Evolutionary conservation across 1,140 invertebrate genomes (phyloP).

Genomic region (Pseudomyrmex concolor): DNA sequence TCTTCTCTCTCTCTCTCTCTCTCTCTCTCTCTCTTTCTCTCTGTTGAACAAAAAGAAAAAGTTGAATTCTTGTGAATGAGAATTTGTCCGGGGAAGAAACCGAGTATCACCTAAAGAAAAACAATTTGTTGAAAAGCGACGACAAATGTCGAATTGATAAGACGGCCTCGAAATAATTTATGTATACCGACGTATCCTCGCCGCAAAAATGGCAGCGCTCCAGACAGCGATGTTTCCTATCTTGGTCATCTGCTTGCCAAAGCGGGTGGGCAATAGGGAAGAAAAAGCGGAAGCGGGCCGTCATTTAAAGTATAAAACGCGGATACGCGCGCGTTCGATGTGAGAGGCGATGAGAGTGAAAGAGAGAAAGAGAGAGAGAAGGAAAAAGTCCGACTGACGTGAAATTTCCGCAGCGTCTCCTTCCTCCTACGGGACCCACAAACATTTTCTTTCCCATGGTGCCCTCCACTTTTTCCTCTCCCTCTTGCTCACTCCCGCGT

Average conservation of each 20-base stretch:
- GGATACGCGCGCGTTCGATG: slow-evolving; percentile 38
- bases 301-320: slow-evolving; percentile 50
- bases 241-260: slow-evolving; percentile 57
- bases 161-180: slow-evolving; percentile 58
- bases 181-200: slow-evolving; percentile 43
- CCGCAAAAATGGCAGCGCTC: slow-evolving; percentile 66
- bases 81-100: background rate
- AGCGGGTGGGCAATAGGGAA: slow-evolving; percentile 18
- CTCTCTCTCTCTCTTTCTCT: no score
- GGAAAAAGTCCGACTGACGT: slow-evolving; percentile 3
- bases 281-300: slow-evolving; percentile 50
- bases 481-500: slow-evolving; percentile 12
- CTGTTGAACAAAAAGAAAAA: slow-evolving; percentile 27
- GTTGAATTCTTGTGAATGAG: background rate
- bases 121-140: background rate
- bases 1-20: no score
- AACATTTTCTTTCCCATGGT: slow-evolving; percentile 46
- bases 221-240: slow-evolving; percentile 62
- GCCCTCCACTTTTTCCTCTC: slow-evolving; percentile 12
- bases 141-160: slow-evolving; percentile 30
- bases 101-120: no score
- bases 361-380: background rate
- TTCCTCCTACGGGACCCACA: background rate
- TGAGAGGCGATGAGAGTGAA: background rate
- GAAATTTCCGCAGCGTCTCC: slow-evolving; percentile 48